A percentile compares a stretch with the other conserved stretches of the same genome.
phyloP scores from a whole-genome alignment of 2,113 vertebrate species.

The Elanus axillaris region DNA sequence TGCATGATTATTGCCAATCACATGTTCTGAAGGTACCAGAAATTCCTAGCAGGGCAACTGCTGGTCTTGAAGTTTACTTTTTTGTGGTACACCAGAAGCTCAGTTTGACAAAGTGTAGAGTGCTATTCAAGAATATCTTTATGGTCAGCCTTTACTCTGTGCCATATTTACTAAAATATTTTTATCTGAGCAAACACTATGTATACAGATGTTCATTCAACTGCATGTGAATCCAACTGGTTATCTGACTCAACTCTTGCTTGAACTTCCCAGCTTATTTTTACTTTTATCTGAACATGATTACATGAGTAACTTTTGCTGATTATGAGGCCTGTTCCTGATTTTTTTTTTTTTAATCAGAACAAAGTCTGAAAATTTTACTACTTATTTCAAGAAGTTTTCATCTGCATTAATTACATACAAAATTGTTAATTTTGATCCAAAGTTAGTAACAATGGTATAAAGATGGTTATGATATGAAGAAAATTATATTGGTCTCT shows the following conservation, averaged over 20 bases:
- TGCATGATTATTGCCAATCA: not conserved
- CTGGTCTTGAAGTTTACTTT: not conserved
- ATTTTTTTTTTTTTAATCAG: not conserved
- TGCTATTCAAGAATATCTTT: not conserved
- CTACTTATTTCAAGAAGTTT: not conserved
- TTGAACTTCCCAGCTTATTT: not conserved
- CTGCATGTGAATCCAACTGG: not conserved
- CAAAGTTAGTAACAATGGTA: not conserved
- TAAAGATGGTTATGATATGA: not conserved
- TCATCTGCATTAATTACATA: not conserved
- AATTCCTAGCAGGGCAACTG: not conserved
- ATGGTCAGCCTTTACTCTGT: not conserved
- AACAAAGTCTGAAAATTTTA: not conserved
- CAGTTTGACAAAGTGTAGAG: not conserved
- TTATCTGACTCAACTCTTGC: not conserved
- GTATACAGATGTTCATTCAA: not conserved
- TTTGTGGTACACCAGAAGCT: not conserved
- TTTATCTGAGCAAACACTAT: not conserved
- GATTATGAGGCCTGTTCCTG: not conserved
- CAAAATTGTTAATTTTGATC: not conserved
- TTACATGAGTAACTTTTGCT: not conserved
- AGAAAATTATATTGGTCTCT: not conserved
- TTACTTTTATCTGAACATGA: not conserved
- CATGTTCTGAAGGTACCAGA: not conserved
- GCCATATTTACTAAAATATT: not conserved